Evolutionary conservation across 2,888 invertebrate species (phyloP), one percentile per base, ranked within the genome.

Genomic region (Erebia epiphron): DNA sequence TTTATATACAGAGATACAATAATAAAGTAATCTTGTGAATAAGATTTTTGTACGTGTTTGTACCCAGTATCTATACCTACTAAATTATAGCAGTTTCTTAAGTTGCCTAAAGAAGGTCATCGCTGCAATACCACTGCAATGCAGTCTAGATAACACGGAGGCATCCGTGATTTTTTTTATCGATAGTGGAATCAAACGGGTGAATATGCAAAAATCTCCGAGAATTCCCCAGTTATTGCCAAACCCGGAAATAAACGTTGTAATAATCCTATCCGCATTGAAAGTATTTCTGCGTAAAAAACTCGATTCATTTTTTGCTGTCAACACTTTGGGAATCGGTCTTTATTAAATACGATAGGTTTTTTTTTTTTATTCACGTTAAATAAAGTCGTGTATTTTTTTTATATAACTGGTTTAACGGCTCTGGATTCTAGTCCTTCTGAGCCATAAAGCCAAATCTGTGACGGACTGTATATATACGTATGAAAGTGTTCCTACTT

Each of bases 241-340:
- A 73, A 73, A 73, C 70, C 72, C 70, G 72, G 70, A 76, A 73
- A 72, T 75, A 72, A 75, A 68, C 72, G 66, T 67, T 63, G 71
- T 73, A 66, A 73, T 75, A 73, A 72, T 62, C 69, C 66, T 75
- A 71, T 70, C 66, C 52, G 72, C 61, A 66, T 72, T 72, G 65
- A 72, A 69, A 72, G 72, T 66, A 69, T 66, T 75, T 71, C 65
- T 65, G 18, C 64, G 56, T 68, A 64, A 61, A 63, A 68, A 56
- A 54, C 64, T 56, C 68, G 66, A 62, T 68, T 65, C 65, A 67
- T 74, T 70, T 73, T 71, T 72, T 69, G 43, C 41, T 1, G 16
- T 49, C 67, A 63, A 63, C 41, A 60, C 41, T 62, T 49, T 54
- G 60, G 11, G 68, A 56, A 62, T n/a, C 43, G 67, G 54, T 64